Evolutionary conservation across 2,113 vertebrate species (phyloP), one percentile per base, ranked within the genome.

Genomic region (Morone chrysops): DNA sequence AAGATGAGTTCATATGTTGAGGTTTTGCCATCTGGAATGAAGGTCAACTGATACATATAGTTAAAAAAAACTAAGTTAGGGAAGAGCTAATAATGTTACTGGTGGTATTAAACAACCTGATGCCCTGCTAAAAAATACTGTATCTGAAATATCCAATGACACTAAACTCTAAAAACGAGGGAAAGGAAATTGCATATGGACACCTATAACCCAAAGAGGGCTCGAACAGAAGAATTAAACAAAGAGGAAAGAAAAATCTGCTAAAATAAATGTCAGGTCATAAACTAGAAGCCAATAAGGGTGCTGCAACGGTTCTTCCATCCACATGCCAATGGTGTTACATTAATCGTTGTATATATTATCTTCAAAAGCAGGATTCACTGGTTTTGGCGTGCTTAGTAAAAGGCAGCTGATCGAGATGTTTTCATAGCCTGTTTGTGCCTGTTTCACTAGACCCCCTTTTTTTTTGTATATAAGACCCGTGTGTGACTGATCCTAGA

Each of bases 251-350:
- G 41, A 66, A 38, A 84, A 83, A 71, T 16, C 0, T 63, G 68
- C 45, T 56, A 8, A 78, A 83, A 70, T 73, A 5, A 86, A 84
- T 1, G 8, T 75, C 65, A 70, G 65, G 36, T 67, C 31, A 17
- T 41, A 75, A 83, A 80, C 17, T 78, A 80, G 62, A 68, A 79
- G 76, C 73, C 22, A 62, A 70, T 72, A 43, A 83, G 53, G 88
- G 87, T 92, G 87, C 89, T 90, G 87, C 90, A 89, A 59, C 82
- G 45, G 70, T 79, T 84, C 85, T 81, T 87, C 89, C 89, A 90
- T 92, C 89, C 90, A 93, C 93, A 93, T 90, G 93, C 89, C 91
- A 93, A 92, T 69, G 84, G 63, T 75, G 60, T 85, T 75, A 86
- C 76, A 78, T 61, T 51, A 61, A 66, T 45, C 41, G 43, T 57